Conservation (phyloP, 1,140 invertebrate species). For the Macrobrachium rosenbergii region DNA sequence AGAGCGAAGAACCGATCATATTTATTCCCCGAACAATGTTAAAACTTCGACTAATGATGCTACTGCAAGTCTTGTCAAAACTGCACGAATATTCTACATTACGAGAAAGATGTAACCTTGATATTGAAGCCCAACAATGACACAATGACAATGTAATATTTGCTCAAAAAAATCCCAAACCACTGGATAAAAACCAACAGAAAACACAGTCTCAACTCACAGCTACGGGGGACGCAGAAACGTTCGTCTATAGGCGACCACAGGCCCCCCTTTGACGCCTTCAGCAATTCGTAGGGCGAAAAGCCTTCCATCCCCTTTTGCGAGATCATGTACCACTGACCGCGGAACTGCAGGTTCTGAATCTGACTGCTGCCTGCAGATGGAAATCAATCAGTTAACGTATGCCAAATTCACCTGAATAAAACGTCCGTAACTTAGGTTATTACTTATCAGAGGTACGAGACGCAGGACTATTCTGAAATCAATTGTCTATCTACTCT, state of each 20-base stretch:
- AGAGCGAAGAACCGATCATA: neutral
- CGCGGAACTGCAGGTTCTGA: slow-evolving; percentile 55
- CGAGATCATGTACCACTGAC: slow-evolving; percentile 49
- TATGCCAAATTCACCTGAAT: neutral
- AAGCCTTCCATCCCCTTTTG: slow-evolving; percentile 45
- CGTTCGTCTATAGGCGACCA: slow-evolving; percentile 44
- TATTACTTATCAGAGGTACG: neutral
- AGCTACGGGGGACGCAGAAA: slow-evolving; percentile 20
- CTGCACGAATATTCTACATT: too few species aligned
- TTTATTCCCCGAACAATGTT: neutral
- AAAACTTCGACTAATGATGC: too few species aligned
- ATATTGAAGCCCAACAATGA: too few species aligned
- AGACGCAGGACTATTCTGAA: too few species aligned
- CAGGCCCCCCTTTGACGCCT: slow-evolving; percentile 47
- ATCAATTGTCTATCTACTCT: too few species aligned
- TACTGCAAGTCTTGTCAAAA: too few species aligned
- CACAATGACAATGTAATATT: too few species aligned
- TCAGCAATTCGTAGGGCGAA: slow-evolving; percentile 37
- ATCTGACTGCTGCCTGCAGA: slow-evolving; percentile 50
- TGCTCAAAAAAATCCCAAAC: too few species aligned
- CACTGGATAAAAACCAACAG: too few species aligned
- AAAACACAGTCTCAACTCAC: slow-evolving; percentile 11
- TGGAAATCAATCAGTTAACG: neutral
- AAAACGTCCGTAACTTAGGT: neutral
- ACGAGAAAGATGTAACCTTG: too few species aligned